Evolutionary conservation across 2,888 invertebrate species (phyloP).

Genomic region (Cheilosia vernalis): DNA sequence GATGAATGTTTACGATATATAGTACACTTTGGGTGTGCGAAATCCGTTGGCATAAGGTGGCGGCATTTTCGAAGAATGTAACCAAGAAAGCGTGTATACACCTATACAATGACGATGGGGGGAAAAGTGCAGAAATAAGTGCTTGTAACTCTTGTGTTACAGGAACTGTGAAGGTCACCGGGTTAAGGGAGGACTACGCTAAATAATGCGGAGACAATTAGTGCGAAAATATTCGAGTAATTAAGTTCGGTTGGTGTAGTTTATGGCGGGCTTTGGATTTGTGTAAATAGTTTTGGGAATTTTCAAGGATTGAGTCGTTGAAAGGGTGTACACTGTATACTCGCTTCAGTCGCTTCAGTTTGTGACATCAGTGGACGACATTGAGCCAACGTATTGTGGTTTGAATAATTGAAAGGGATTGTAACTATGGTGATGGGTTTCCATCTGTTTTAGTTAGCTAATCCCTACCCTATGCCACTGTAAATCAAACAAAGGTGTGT

Average conservation of each 20-base stretch:
- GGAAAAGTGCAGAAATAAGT: constrained; percentile 12
- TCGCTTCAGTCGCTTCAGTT: too few relatives aligned
- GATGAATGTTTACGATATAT: constrained; percentile 54
- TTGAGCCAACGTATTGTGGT: too few relatives aligned
- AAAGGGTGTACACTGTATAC: too few relatives aligned
- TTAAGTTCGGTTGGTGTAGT: constrained; percentile 29
- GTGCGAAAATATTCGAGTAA: constrained; percentile 56
- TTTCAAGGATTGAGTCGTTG: constrained; percentile 24
- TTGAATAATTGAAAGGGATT: too few relatives aligned
- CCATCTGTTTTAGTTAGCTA: too few relatives aligned
- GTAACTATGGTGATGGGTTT: too few relatives aligned
- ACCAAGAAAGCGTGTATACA: neutral
- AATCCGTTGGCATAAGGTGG: constrained; percentile 17
- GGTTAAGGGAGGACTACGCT: constrained; percentile 29
- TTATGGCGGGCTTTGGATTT: neutral
- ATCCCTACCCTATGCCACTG: too few relatives aligned
- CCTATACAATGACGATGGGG: neutral
- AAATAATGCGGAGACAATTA: constrained; percentile 56
- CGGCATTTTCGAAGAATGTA: neutral
- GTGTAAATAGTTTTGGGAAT: constrained; percentile 6
- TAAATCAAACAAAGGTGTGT: too few relatives aligned
- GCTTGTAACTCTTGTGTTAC: constrained; percentile 62
- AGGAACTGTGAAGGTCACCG: constrained; percentile 63
- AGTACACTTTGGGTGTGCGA: constrained; percentile 38
- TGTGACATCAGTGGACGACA: too few relatives aligned